Conservation (phyloP, 1,140 invertebrate genomes). For the Steinernema khuongi region DNA sequence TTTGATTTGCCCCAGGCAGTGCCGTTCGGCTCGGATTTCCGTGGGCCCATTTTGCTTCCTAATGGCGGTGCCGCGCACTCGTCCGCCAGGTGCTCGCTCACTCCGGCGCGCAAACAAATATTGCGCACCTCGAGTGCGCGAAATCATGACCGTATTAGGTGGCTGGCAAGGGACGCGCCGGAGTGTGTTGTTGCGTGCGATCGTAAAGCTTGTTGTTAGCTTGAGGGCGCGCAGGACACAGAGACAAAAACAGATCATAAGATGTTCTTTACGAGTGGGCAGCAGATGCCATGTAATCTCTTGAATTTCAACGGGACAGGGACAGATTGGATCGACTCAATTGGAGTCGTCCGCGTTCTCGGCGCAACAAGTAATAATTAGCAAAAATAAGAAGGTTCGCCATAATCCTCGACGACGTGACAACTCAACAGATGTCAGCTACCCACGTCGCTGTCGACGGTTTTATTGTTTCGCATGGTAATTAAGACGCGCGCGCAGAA, state of each 20-base stretch:
- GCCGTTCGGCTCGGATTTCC: background rate
- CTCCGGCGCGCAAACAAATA: constrained; percentile 2
- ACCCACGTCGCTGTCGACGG: constrained; percentile 12
- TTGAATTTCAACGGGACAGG: background rate
- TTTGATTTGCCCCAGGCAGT: background rate
- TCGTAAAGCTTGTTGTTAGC: constrained; percentile 8
- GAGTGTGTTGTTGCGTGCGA: background rate
- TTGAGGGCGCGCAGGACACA: background rate
- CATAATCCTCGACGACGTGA: background rate
- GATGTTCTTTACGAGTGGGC: background rate
- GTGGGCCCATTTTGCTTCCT: background rate
- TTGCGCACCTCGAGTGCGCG: constrained; percentile 5
- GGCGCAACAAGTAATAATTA: constrained; percentile 4
- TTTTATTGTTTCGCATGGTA: constrained; percentile 14
- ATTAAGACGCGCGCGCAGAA: constrained; percentile 10
- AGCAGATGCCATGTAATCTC: constrained; percentile 7
- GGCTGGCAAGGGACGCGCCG: background rate
- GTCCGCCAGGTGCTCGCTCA: background rate
- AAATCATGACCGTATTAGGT: constrained; percentile 11
- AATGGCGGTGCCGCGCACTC: background rate
- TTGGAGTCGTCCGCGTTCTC: background rate
- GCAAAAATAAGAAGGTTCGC: background rate
- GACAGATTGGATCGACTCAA: constrained; percentile 7
- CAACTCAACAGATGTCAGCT: constrained; percentile 15
- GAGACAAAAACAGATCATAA: background rate